Evolutionary conservation across 1,140 invertebrate genomes (phyloP).

Genomic region (Drosophila nikananu): DNA sequence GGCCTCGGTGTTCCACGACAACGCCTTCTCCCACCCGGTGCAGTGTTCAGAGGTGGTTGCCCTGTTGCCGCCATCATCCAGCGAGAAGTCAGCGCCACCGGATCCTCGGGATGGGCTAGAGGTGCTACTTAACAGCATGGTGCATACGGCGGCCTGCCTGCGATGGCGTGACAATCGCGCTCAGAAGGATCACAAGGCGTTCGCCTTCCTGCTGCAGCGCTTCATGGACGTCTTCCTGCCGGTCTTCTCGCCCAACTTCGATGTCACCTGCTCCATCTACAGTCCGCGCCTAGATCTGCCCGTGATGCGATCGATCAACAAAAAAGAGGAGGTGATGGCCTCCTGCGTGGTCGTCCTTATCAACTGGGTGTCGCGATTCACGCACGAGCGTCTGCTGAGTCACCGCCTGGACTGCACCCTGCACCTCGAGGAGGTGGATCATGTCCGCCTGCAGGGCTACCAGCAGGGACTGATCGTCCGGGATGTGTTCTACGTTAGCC

Average conservation of each 20-base stretch:
- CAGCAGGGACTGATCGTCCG: slow-evolving; percentile 89
- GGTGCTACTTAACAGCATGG: slow-evolving; percentile 95
- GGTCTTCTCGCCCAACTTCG: slow-evolving; percentile 96
- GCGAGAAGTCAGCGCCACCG: slow-evolving; percentile 95
- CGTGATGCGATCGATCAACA: slow-evolving; percentile 86
- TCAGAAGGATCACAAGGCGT: slow-evolving; percentile 91
- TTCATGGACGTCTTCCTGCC: slow-evolving; percentile 97
- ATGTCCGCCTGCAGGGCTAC: slow-evolving; percentile 70
- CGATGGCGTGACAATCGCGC: slow-evolving; percentile 95
- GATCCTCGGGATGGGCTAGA: slow-evolving; percentile 95
- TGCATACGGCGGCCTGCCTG: slow-evolving; percentile 94
- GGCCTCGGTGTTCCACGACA: slow-evolving; percentile 89
- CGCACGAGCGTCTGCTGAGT: slow-evolving; percentile 87
- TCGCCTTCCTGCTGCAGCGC: slow-evolving; percentile 96
- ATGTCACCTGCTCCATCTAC: slow-evolving; percentile 93
- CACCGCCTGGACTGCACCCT: slow-evolving; percentile 85
- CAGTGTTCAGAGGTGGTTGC: slow-evolving; percentile 93
- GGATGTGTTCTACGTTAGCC: slow-evolving; percentile 94
- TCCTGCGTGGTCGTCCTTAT: slow-evolving; percentile 94
- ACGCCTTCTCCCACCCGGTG: slow-evolving; percentile 89
- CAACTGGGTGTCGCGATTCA: slow-evolving; percentile 95
- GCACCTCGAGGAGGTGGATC: slow-evolving; percentile 85
- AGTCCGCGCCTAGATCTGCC: slow-evolving; percentile 93
- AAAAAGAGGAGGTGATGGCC: slow-evolving; percentile 88
- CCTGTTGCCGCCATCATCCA: slow-evolving; percentile 92